Percentiles rank a stretch among this genome's conserved stretches.
Conservation (phyloP, 2,797 vertebrate species). For the Chelon labrosus region DNA sequence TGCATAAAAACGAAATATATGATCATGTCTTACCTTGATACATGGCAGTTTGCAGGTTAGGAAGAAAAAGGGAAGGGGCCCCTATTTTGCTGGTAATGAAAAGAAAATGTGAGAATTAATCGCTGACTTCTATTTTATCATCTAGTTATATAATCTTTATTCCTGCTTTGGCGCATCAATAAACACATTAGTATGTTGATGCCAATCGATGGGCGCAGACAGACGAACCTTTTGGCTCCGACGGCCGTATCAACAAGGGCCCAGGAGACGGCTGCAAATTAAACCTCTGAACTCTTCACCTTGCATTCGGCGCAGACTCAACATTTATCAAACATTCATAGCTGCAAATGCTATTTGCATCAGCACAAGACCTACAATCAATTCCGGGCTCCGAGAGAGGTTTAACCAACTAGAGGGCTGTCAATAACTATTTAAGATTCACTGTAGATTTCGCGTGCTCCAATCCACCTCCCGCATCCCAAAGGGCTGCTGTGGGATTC, state of each 20-base stretch:
- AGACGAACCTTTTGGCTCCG: conserved; percentile 42
- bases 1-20: conserved; percentile 1
- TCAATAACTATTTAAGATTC: conserved; percentile 74
- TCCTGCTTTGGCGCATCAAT: conserved; percentile 55
- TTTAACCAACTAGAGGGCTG: conserved; percentile 67
- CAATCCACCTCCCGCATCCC: conserved; percentile 36
- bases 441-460: conserved; percentile 61
- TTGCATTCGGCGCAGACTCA: conserved; percentile 35
- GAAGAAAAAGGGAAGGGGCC: not conserved
- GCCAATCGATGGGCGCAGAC: conserved; percentile 58
- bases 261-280: conserved; percentile 53
- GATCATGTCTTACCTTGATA: not conserved
- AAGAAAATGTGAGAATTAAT: conserved; percentile 18
- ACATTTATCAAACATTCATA: conserved; percentile 77
- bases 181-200: conserved; percentile 71
- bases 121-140: conserved; percentile 48
- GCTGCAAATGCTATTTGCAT: conserved; percentile 66
- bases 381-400: conserved; percentile 56
- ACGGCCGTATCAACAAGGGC: conserved; percentile 40
- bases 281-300: conserved; percentile 76
- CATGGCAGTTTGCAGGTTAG: conserved; percentile 1
- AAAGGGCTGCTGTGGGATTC: conserved; percentile 27
- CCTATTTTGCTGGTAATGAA: conserved; percentile 18
- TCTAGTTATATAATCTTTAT: conserved; percentile 53
- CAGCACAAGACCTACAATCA: conserved; percentile 66